phyloP scores from a whole-genome alignment of 2,888 invertebrate genomes.

The Caenorhabditis sp. region DNA sequence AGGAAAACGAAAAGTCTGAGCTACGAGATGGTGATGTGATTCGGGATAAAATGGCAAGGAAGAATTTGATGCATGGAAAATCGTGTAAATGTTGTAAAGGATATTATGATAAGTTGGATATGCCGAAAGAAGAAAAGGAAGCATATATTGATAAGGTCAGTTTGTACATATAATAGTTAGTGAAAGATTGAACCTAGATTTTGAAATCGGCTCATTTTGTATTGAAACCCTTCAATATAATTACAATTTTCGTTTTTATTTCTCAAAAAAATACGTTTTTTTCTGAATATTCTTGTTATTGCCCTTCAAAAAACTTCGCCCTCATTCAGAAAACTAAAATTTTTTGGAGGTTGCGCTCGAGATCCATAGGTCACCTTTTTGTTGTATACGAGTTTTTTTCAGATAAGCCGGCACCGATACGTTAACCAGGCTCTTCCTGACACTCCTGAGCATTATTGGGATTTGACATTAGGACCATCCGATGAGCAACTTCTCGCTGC shows the following conservation, averaged over 20 bases:
- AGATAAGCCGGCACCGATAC: constrained; percentile 57
- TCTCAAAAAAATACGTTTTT: too few species aligned
- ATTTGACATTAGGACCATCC: constrained; percentile 29
- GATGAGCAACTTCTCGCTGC: not conserved
- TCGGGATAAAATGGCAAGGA: constrained; percentile 20
- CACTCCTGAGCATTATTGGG: constrained; percentile 64
- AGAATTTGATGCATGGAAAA: constrained; percentile 48
- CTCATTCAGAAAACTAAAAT: not conserved
- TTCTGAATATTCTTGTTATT: too few species aligned
- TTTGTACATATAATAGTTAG: too few species aligned
- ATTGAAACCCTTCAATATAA: too few species aligned
- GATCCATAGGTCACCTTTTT: not conserved
- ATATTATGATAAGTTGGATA: constrained; percentile 57
- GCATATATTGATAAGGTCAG: constrained; percentile 54
- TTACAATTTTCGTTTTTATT: too few species aligned
- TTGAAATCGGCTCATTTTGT: too few species aligned
- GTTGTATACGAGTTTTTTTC: not conserved
- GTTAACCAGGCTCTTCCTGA: constrained; percentile 45
- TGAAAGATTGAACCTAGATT: too few species aligned
- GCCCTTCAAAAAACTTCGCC: not conserved
- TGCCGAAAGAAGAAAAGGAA: constrained; percentile 42
- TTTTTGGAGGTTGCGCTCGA: not conserved
- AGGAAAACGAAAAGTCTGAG: constrained; percentile 1
- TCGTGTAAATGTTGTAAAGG: constrained; percentile 55
- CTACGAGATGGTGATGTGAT: constrained; percentile 29